phyloP scores from a whole-genome alignment of 2,888 invertebrate genomes.

The Gnatocerus cornutus region DNA sequence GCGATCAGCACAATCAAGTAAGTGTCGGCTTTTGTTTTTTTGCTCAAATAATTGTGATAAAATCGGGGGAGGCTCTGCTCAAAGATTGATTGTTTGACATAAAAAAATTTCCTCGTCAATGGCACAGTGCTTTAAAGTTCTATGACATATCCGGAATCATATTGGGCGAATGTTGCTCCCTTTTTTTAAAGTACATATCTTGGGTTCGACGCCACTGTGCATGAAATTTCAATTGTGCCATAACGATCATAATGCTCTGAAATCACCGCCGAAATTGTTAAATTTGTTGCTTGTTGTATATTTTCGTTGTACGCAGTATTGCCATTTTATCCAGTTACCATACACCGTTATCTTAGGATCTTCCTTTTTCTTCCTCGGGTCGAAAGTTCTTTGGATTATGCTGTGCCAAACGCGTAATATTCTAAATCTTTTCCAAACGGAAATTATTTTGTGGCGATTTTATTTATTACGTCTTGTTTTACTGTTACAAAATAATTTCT shows the following conservation, averaged over 20 bases:
- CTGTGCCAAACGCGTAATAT: constrained; percentile 50
- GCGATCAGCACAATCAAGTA: constrained; percentile 36
- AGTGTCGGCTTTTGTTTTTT: constrained; percentile 18
- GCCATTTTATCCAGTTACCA: constrained; percentile 51
- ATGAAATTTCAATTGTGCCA: constrained; percentile 21
- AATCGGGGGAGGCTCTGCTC: constrained; percentile 10
- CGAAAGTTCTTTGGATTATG: constrained; percentile 9
- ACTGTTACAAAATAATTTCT: constrained; percentile 34
- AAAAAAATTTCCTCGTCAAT: constrained; percentile 9
- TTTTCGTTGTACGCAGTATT: constrained; percentile 27
- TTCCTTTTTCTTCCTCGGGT: constrained; percentile 37
- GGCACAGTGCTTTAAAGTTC: constrained; percentile 46
- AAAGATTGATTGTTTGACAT: constrained; percentile 30
- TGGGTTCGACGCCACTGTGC: constrained; percentile 19
- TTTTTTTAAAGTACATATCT: constrained; percentile 29
- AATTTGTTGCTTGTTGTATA: constrained; percentile 21
- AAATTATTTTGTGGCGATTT: constrained; percentile 32
- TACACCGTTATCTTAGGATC: constrained; percentile 36
- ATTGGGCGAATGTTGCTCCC: background rate
- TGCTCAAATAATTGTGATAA: constrained; percentile 49
- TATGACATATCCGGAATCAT: constrained; percentile 33
- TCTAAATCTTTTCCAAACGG: constrained; percentile 24
- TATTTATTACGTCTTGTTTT: constrained; percentile 35
- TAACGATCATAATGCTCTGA: constrained; percentile 25
- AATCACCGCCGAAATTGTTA: constrained; percentile 9